These are phyloP conservation scores for Eledona agricola DNA, from an alignment of 2,888 invertebrate species.

Conservation along the genomic window DNA sequence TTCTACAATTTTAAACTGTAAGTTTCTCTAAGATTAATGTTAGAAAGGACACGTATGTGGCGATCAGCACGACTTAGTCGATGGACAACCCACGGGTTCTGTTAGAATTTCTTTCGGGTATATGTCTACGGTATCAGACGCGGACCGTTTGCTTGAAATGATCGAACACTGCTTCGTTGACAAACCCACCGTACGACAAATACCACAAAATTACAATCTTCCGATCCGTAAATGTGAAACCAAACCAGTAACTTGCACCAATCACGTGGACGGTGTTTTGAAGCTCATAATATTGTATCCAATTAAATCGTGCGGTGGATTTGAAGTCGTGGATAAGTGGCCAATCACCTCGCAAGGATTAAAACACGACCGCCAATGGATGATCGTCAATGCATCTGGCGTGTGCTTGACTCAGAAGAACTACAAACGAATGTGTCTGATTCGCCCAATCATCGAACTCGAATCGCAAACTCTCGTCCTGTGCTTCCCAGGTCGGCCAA, in stretches of 20 bases:
- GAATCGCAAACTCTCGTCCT: constrained; percentile 66
- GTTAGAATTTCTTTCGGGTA: constrained; percentile 93
- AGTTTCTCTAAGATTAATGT: constrained; percentile 39
- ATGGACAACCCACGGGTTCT: constrained; percentile 91
- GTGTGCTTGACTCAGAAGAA: constrained; percentile 90
- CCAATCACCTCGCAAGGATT: constrained; percentile 79
- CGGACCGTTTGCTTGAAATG: constrained; percentile 76
- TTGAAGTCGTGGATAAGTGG: constrained; percentile 75
- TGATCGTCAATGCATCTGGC: constrained; percentile 85
- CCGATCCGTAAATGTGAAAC: constrained; percentile 10
- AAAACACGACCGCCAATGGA: constrained; percentile 91
- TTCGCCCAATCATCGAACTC: constrained; percentile 77
- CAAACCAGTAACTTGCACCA: constrained; percentile 15
- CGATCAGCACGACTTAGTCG: constrained; percentile 83
- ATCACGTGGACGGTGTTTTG: constrained; percentile 43
- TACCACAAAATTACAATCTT: constrained; percentile 54
- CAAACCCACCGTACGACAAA: constrained; percentile 59
- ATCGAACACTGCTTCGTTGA: constrained; percentile 78
- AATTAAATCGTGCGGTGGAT: constrained; percentile 89
- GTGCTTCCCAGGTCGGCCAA: constrained; percentile 68
- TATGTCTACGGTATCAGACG: constrained; percentile 80
- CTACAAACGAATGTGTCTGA: constrained; percentile 78
- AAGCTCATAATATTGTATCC: constrained; percentile 76
- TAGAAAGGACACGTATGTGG: constrained; percentile 90
- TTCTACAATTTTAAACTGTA: constrained; percentile 21